Base-by-base conservation (phyloP, 2,888 invertebrate species). In the Volucella zonaria region DNA sequence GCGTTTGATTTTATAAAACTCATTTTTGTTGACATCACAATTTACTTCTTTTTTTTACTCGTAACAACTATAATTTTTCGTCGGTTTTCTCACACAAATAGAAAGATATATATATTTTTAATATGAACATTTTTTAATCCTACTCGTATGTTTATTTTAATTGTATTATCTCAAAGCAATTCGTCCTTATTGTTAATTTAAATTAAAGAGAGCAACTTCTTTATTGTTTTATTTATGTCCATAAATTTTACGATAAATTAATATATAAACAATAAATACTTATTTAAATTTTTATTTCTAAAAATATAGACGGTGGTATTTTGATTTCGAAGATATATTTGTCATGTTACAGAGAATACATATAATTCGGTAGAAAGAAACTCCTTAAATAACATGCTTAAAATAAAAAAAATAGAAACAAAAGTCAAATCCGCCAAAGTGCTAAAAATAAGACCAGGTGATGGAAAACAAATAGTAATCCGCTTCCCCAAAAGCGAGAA, bases 151-250 rank as follows among this genome's bases (percentile, higher is more conserved):
- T 47, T 47, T n/a, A 10, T 47, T 70, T n/a, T 47, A 12, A 38
- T 18, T 56, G 38, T 67, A 12, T 54, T 54, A 54, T 15, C 14
- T 31, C 8, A 68, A 15, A 31, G 45, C 15, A 47, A 45, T 70
- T 58, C 47, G 56, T 68, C 58, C 47, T 11, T 61, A 51, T 73
- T 73, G 59, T 43, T 61, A 59, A 42, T 70, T 64, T 43, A 47
- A 23, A 51, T 38, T 15, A 18, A 15, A 15, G 18, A 67, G 12
- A 14, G 43, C 10, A 23, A 12, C 31, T 31, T 23, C 14, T 52
- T 71, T 51, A 38, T 31, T 31, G 31, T 31, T 31, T 31, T 31
- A 6, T 23, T 52, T 52, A 54, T 54, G 42, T 45, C 56, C 45
- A 56, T 38, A 11, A 70, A 15, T 45, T 56, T 38, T 68, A 56